Base-by-base conservation (phyloP, 2,888 invertebrate species). In the Tenthredo distinguenda region DNA sequence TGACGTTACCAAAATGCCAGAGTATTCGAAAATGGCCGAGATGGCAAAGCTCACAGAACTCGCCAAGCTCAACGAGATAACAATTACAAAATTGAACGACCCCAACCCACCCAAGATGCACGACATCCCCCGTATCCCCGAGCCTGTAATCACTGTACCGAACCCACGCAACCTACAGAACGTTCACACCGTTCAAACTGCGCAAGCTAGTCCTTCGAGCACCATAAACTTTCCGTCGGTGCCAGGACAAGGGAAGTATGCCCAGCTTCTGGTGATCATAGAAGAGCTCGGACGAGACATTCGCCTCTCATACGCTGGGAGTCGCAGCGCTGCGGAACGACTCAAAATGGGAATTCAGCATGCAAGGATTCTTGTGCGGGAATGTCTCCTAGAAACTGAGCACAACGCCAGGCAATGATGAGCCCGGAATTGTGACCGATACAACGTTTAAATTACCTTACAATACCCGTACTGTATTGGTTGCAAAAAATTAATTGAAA, bases 271-370 rank as follows among this genome's bases (percentile, higher is more conserved):
- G 86, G 92, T 93, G 26, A 94, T 94, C 55, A 94, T 94, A 84
- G 94, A 94, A 87, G 94, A 94, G 90, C 93, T 94, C 65, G 94
- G 94, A 7, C 91, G 94, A 86, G 94, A 94, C 81, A 93, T 93
- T 87, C 93, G 93, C 86, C 88, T 93, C 31, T 93, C 93, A 4
- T 93, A 93, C 71, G 93, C 93, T 2, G 93, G 93, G 3, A 93
- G 93, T 85, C 92, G 93, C 21, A 93, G 93, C 84, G 93, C 93
- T 18, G 93, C 93, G 1, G 93, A 93, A 76, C 90, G 93, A 10
- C 89, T 93, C 34, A 93, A 93, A 87, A 92, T 93, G 91, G 93
- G 93, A 81, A 93, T 93, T 58, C 93, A 93, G 85, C 93, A 93
- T 71, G 93, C 93, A 26, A 89, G 93, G 74, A 92, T 93, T 62